Evolutionary conservation across 2,797 vertebrate species (phyloP).

Genomic region (Ctenopoma kingsleyae): DNA sequence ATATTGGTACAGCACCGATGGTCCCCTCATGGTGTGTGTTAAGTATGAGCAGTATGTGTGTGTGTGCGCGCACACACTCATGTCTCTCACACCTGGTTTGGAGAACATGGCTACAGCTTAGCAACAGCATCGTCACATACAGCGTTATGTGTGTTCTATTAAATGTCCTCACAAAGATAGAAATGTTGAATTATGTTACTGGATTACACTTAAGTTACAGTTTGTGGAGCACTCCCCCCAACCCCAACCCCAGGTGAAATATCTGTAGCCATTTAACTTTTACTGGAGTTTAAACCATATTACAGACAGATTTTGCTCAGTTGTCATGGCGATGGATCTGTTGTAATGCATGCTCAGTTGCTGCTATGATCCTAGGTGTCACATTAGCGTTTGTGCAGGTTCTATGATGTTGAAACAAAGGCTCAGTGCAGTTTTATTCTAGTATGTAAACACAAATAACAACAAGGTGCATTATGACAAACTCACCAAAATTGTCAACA

Average conservation of each 20-base stretch:
- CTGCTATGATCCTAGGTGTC: background rate
- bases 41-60: conserved; percentile 12
- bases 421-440: background rate
- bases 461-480: too few relatives aligned
- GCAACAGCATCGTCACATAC: conserved; percentile 15
- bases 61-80: conserved; percentile 14
- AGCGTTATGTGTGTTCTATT: background rate
- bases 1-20: conserved; percentile 82
- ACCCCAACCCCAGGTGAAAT: too few relatives aligned
- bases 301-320: background rate
- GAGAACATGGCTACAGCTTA: conserved; percentile 31
- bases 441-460: background rate
- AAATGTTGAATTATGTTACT: background rate
- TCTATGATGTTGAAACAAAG: background rate
- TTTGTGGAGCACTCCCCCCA: too few relatives aligned
- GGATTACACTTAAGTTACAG: too few relatives aligned
- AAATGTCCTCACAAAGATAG: background rate
- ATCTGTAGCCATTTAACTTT: too few relatives aligned
- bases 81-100: conserved; percentile 62
- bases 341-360: background rate
- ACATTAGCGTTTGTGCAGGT: background rate
- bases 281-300: background rate
- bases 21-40: conserved; percentile 41
- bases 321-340: conserved; percentile 5
- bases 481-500: too few relatives aligned